Evolutionary conservation across 1,140 invertebrate genomes (phyloP), one percentile per base, ranked within the genome.

Genomic region (Drosophila pseudoananassae): DNA sequence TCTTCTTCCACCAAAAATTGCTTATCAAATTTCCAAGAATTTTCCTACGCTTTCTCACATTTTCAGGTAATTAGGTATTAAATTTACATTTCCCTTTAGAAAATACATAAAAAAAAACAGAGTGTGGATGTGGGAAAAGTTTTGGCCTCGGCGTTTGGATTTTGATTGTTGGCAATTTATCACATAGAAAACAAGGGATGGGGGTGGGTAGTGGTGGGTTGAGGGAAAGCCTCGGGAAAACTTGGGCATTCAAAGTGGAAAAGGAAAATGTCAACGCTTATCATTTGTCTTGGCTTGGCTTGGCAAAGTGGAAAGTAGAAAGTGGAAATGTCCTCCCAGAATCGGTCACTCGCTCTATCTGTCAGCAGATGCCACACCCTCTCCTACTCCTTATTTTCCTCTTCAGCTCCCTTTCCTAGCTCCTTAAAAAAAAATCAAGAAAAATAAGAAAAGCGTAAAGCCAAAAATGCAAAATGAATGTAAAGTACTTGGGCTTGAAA

Each of bases 391-490:
- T 27, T 27, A 5, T 7, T 3, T n/a, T n/a, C n/a, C 14, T 23
- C 25, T 31, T 27, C 9, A 17, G 25, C 9, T 12, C 2, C 15
- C 17, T 46, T 50, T 23, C 2, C 59, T 23, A 25, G 3, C 50
- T 31, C 27, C 54, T 25, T 23, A 2, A 27, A 36, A 27, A 4
- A 9, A 15, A 14, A 12, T 9, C 10, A 40, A 17, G 3, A 17
- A 43, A 43, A 43, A 5, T 9, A 27, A 8, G 45, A 81, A 51
- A 61, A 85, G 78, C 71, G 63, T 17, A 60, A 77, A 56, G 61
- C 63, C 61, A 76, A 56, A 85, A 87, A 85, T 87, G 73, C 82
- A 78, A 87, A 85, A 87, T 85, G 76, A 85, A 85, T 85, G 77
- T 77, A 70, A 81, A 81, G 58, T 63, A 60, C 58, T 72, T 4